Evolutionary conservation across 2,888 invertebrate species (phyloP).

Genomic region (Hydropsyche betteni): DNA sequence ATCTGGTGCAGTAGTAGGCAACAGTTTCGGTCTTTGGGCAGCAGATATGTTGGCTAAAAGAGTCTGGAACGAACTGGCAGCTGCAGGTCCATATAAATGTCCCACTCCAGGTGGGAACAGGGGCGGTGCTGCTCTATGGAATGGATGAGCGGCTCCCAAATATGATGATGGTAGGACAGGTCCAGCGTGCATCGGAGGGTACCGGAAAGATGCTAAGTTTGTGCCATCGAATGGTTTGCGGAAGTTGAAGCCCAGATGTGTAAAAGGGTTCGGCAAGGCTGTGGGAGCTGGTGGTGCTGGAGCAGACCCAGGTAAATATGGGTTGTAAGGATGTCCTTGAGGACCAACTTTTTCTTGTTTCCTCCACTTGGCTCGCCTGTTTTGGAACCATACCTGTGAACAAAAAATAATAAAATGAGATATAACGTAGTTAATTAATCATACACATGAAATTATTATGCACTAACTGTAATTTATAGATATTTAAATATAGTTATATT

Average conservation of each 20-base stretch:
- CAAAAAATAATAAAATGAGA: conserved; percentile 52
- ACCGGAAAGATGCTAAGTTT: conserved; percentile 77
- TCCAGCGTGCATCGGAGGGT: conserved; percentile 65
- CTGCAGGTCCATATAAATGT: conserved; percentile 64
- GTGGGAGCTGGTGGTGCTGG: conserved; percentile 73
- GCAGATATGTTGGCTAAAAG: conserved; percentile 82
- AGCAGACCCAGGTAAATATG: conserved; percentile 76
- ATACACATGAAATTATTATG: no score
- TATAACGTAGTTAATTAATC: no score
- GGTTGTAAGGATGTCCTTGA: conserved; percentile 89
- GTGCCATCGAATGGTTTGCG: conserved; percentile 77
- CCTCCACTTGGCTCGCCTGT: conserved; percentile 90
- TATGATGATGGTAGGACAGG: conserved; percentile 69
- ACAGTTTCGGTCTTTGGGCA: conserved; percentile 66
- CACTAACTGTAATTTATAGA: no score
- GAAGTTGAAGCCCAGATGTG: conserved; percentile 79
- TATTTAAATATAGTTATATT: no score
- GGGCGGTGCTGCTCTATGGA: conserved; percentile 71
- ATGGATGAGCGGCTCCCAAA: conserved; percentile 63
- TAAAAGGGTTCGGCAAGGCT: conserved; percentile 83
- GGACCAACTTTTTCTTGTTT: conserved; percentile 94
- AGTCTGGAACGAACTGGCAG: conserved; percentile 81
- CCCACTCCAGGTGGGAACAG: conserved; percentile 72
- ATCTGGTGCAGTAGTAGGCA: conserved; percentile 56
- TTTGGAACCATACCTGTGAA: conserved; percentile 93